Base-by-base conservation (phyloP, 2,888 invertebrate species). In the Monopis laevigella region DNA sequence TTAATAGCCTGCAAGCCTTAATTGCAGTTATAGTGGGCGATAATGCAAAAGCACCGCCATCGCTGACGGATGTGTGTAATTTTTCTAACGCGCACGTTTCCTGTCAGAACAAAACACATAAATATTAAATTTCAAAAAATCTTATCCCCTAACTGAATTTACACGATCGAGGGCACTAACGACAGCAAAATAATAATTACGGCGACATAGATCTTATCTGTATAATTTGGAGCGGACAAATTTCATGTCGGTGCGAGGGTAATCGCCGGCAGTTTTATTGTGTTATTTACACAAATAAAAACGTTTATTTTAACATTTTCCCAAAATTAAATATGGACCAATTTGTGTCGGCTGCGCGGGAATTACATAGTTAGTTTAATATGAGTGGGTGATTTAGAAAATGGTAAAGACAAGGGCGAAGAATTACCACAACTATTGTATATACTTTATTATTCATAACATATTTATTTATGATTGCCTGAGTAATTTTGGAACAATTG, bases 201-300 rank as follows among this genome's bases (percentile, higher is more conserved):
- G 59, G 59, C 60, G 70, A 68, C 69, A 67, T 58, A 70, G 80
- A 80, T 80, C 58, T 49, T 77, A 80, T 80, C 80, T 65, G 48
- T 45, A 61, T 78, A 74, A 80, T 80, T 75, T 62, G 59, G 65
- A 64, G 61, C 60, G 64, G 54, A 67, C 66, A 65, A 64, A 69
- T 64, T 65, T 65, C 62, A 61, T 64, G 66, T 63, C 61, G 59
- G 8, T 36, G 36, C 12, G 40, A 43, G 47, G 53, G 58, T 77
- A 77, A 75, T 73, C 53, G 63, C 65, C 58, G 58, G 57, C 65
- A 59, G 69, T 73, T 77, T 78, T 77, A 78, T 78, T 80, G 78
- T 78, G 77, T 75, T 78, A 78, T 78, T 80, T 78, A 78, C 78
- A 78, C 80, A 78, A 80, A 80, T 80, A 77, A 80, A 80, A 78